Base-by-base conservation (phyloP, 2,797 vertebrate genomes). In the Enteromius radiatus region DNA sequence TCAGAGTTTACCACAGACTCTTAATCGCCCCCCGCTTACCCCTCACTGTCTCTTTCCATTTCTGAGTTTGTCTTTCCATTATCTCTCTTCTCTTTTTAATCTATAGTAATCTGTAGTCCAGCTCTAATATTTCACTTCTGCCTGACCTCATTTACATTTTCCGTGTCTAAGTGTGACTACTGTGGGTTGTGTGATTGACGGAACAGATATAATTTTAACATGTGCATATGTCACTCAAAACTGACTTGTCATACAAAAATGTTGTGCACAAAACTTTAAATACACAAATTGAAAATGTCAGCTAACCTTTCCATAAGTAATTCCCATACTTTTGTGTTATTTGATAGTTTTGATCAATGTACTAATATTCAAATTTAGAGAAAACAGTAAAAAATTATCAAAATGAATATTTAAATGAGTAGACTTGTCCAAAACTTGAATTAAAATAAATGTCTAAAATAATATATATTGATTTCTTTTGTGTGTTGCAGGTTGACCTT, bases 401-500 rank as follows among this genome's bases (percentile, higher is more conserved):
- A 61, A 61, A 28, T 4, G 15, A 12, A 43, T 43, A 43, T 43
- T 43, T 43, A 10, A 38, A 61, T 28, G 1, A 28, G 59, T 28
- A 61, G 2, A 28, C 28, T 3, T 54, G 23, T 26, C 11, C 1
- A 61, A 61, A 31, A 26, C 6, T 17, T 63, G 8, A 7, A 31
- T 61, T 3, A 28, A 28, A 5, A 14, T 61, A 28, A 15, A 61
- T 33, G 31, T 73, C 28, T 33, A 33, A 33, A 52, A 12, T 52
- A 21, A n/a, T 71, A 31, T 71, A 0, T 71, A 71, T 31, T 21
- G 5, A 26, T 28, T 17, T 63, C 0, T 28, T 31, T 15, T 67
- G 31, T 78, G 54, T 86, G 41, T 89, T 86, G 79, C 92, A 99
- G 98, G 94, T 99, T 92, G 97, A 99, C 89, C 92, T 99, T 93